Evolutionary conservation across 2,797 vertebrate genomes (phyloP).

Genomic region (Phalloptychus januarius): DNA sequence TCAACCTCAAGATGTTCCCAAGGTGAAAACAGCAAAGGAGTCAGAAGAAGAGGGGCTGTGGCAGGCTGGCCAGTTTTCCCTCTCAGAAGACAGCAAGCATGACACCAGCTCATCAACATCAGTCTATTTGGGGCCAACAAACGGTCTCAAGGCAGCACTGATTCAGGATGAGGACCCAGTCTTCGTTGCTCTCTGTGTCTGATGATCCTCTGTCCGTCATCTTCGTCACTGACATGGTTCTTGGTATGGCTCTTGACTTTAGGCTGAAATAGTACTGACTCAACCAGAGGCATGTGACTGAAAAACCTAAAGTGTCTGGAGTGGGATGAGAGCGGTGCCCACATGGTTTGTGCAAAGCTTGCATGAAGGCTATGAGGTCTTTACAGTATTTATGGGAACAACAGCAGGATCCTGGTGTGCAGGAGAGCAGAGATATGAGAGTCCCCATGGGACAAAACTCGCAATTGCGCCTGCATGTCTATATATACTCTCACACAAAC

Average conservation of each 20-base stretch:
- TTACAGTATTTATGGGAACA: too few relatives aligned
- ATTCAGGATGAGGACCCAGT: neutral
- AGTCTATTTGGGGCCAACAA: slow-evolving; percentile 12
- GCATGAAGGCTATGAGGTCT: too few relatives aligned
- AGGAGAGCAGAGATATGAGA: too few relatives aligned
- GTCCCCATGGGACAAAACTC: too few relatives aligned
- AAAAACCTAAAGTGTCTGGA: too few relatives aligned
- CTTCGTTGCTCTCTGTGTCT: neutral
- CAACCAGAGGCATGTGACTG: neutral
- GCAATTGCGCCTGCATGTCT: too few relatives aligned
- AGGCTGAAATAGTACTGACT: slow-evolving; percentile 1
- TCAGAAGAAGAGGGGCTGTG: neutral
- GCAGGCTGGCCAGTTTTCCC: neutral
- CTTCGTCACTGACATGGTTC: neutral
- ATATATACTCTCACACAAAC: too few relatives aligned
- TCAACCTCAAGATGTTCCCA: slow-evolving; percentile 6
- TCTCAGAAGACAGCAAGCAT: neutral
- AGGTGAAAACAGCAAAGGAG: neutral
- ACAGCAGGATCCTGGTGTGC: too few relatives aligned
- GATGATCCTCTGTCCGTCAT: too few relatives aligned
- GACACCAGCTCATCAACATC: slow-evolving; percentile 1
- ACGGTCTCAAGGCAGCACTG: neutral
- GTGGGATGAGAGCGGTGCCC: too few relatives aligned
- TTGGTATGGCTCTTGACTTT: neutral
- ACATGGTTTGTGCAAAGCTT: too few relatives aligned